These are phyloP conservation scores for Anorthoa munda DNA, from an alignment of 2,888 invertebrate genomes.

Conservation along the genomic window DNA sequence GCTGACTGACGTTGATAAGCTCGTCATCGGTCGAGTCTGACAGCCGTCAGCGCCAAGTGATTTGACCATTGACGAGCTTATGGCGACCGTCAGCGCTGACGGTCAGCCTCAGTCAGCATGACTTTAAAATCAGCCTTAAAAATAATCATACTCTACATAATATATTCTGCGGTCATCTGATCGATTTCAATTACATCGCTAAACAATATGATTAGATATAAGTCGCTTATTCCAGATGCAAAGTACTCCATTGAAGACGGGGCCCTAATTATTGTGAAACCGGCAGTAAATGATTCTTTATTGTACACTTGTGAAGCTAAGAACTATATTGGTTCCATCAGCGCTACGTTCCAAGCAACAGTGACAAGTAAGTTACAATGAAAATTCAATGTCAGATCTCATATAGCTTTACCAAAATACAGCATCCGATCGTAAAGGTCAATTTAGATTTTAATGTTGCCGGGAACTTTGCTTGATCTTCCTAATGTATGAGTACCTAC, in stretches of 20 bases:
- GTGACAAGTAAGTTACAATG: constrained; percentile 38
- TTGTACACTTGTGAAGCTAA: constrained; percentile 49
- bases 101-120: too few relatives aligned
- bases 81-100: too few relatives aligned
- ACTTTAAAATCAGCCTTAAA: too few relatives aligned
- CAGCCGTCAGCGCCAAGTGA: too few relatives aligned
- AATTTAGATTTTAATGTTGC: neutral
- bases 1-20: too few relatives aligned
- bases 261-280: constrained; percentile 44
- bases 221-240: constrained; percentile 29
- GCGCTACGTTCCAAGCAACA: constrained; percentile 16
- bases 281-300: constrained; percentile 24
- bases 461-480: neutral
- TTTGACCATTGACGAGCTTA: too few relatives aligned
- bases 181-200: neutral
- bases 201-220: neutral
- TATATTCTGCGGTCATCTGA: neutral
- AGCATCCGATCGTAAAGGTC: neutral
- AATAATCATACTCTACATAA: neutral
- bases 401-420: neutral
- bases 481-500: neutral
- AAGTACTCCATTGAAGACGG: constrained; percentile 48
- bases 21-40: too few relatives aligned
- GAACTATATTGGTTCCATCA: constrained; percentile 38
- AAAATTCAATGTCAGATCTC: neutral